Conservation (phyloP, 2,797 vertebrate genomes). For the Sebastes minor region DNA sequence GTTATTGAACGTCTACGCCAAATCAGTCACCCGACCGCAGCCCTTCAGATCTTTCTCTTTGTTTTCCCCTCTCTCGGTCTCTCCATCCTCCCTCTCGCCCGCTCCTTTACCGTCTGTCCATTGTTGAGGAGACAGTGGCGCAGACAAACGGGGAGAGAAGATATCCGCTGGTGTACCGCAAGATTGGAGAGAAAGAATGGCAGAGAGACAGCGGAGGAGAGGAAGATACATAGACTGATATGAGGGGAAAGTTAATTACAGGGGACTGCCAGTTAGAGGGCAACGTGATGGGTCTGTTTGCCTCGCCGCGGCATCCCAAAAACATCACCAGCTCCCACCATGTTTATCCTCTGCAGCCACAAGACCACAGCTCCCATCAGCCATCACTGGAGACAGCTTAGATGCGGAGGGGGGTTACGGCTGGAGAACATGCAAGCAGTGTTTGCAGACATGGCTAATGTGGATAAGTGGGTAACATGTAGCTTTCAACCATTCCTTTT, state of each 20-base stretch:
- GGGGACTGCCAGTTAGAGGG: conserved; percentile 73
- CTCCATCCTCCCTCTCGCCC: conserved; percentile 39
- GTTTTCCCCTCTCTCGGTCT: conserved; percentile 36
- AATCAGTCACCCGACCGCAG: conserved; percentile 72
- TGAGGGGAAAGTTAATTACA: conserved; percentile 70
- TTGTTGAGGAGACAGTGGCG: conserved; percentile 75
- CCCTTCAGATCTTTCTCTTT: conserved; percentile 68
- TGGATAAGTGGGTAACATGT: conserved; percentile 33
- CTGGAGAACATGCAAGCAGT: conserved; percentile 50
- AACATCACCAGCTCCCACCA: conserved; percentile 75
- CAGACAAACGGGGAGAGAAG: conserved; percentile 73
- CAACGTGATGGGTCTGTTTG: conserved; percentile 72
- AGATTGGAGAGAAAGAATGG: conserved; percentile 71
- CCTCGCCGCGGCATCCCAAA: conserved; percentile 72
- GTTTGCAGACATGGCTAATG: conserved; percentile 57
- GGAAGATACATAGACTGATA: conserved; percentile 65
- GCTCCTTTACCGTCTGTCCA: conserved; percentile 53
- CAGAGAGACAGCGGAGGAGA: conserved; percentile 56
- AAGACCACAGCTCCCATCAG: conserved; percentile 76
- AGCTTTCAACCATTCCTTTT: conserved; percentile 23
- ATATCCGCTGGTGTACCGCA: conserved; percentile 76
- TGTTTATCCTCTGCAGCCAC: conserved; percentile 75
- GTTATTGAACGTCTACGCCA: conserved; percentile 68
- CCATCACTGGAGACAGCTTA: conserved; percentile 65
- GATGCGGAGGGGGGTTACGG: conserved; percentile 57